These are phyloP conservation scores for Tanytarsus gracilentus DNA, from an alignment of 2,888 invertebrate genomes.

Conservation along the genomic window DNA sequence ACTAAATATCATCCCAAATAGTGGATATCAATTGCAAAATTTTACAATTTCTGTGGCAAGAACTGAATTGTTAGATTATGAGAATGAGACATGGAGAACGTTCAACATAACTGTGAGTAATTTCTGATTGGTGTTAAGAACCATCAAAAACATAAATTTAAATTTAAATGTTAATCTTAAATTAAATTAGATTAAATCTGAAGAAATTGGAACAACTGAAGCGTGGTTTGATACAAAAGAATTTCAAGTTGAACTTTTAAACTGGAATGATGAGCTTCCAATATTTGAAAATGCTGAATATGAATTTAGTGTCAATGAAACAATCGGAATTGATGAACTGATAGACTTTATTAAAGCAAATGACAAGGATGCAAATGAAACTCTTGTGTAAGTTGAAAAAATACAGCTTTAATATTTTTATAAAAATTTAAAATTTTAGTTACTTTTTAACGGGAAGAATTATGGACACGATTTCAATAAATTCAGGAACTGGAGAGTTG, in stretches of 20 bases:
- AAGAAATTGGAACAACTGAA: slow-evolving; percentile 34
- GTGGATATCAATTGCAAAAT: slow-evolving; percentile 51
- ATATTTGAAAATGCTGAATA: slow-evolving; percentile 45
- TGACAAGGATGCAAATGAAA: slow-evolving; percentile 54
- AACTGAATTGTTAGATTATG: slow-evolving; percentile 51
- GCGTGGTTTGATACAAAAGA: slow-evolving; percentile 33
- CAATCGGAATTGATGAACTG: slow-evolving; percentile 43
- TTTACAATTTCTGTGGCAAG: slow-evolving; percentile 51
- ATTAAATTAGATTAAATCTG: slow-evolving; percentile 37
- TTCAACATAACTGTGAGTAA: slow-evolving; percentile 38
- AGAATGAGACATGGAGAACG: slow-evolving; percentile 45
- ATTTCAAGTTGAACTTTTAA: slow-evolving; percentile 48
- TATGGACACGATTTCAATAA: slow-evolving; percentile 45
- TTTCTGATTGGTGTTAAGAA: neutral
- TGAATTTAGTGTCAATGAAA: slow-evolving; percentile 48
- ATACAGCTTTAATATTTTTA: neutral
- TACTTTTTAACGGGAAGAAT: neutral
- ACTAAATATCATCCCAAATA: slow-evolving; percentile 52
- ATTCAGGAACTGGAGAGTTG: slow-evolving; percentile 50
- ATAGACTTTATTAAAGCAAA: slow-evolving; percentile 50
- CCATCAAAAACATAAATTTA: slow-evolving; percentile 13
- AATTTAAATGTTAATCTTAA: neutral
- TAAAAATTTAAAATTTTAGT: too few species aligned
- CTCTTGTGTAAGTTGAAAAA: slow-evolving; percentile 46
- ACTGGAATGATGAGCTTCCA: slow-evolving; percentile 65